Evolutionary conservation across 2,113 vertebrate genomes (phyloP).

Genomic region (Pseudonaja textilis): DNA sequence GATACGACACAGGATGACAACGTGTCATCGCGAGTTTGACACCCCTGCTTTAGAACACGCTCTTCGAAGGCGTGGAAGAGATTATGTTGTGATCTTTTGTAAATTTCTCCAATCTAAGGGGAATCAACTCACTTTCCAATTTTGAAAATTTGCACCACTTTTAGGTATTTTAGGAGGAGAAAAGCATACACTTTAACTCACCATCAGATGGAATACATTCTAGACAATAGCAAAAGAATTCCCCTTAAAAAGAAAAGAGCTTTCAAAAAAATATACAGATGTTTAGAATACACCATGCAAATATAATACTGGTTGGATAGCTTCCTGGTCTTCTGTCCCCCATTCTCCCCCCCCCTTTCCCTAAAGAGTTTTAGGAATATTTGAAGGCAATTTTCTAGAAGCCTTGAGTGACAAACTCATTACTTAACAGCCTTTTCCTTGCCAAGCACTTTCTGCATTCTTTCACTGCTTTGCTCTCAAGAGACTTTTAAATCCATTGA

Average conservation of each 20-base stretch:
- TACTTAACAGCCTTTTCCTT: constrained; percentile 58
- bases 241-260: constrained; percentile 41
- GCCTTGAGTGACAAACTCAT: constrained; percentile 62
- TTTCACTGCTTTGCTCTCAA: constrained; percentile 64
- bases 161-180: constrained; percentile 3
- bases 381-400: constrained; percentile 56
- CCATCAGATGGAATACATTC: constrained; percentile 53
- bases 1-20: too few relatives aligned
- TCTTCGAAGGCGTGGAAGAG: not conserved
- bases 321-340: constrained; percentile 31
- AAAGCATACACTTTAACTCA: not conserved
- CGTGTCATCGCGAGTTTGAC: too few relatives aligned
- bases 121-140: constrained; percentile 22
- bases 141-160: constrained; percentile 1
- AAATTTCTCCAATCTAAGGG: not conserved
- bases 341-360: not conserved
- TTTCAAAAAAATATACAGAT: constrained; percentile 48
- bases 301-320: constrained; percentile 36
- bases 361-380: constrained; percentile 49
- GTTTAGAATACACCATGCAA: constrained; percentile 34
- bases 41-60: constrained; percentile 21
- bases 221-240: constrained; percentile 31
- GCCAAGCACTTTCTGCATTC: constrained; percentile 55
- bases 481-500: constrained; percentile 60
- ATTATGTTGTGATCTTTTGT: not conserved